These are phyloP conservation scores for Zaprionus vittiger DNA, from an alignment of 1,140 invertebrate genomes.

Conservation along the genomic window DNA sequence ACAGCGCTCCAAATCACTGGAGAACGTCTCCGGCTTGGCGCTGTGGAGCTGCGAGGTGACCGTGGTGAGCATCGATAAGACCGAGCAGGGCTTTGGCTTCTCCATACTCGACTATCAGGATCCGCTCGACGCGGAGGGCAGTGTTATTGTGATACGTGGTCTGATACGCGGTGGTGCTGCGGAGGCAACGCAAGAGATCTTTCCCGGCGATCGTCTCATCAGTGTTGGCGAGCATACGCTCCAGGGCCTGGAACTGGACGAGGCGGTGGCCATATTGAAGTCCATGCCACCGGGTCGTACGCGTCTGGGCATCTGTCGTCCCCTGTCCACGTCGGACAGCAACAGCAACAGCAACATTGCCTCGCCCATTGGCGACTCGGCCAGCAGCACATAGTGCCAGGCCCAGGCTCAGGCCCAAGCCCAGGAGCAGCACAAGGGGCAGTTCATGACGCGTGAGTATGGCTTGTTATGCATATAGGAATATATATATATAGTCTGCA, in stretches of 20 bases:
- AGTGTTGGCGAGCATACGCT: slow-evolving; percentile 94
- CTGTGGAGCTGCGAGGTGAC: slow-evolving; percentile 97
- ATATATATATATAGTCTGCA: too few relatives aligned
- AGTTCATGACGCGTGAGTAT: slow-evolving; percentile 68
- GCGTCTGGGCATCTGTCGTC: slow-evolving; percentile 93
- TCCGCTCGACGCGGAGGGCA: slow-evolving; percentile 93
- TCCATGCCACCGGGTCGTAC: slow-evolving; percentile 93
- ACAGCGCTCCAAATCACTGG: slow-evolving; percentile 91
- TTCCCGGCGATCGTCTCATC: slow-evolving; percentile 95
- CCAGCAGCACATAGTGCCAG: slow-evolving; percentile 82
- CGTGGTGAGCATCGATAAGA: slow-evolving; percentile 94
- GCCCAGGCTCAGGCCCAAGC: not conserved
- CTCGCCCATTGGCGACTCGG: slow-evolving; percentile 75
- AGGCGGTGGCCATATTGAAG: slow-evolving; percentile 95
- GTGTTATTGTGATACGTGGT: slow-evolving; percentile 97
- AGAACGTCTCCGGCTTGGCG: slow-evolving; percentile 94
- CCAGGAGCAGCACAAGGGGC: not conserved
- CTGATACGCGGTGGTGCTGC: slow-evolving; percentile 96
- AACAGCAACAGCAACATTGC: slow-evolving; percentile 83
- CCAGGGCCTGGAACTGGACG: slow-evolving; percentile 94
- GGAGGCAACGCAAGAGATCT: slow-evolving; percentile 93
- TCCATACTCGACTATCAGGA: slow-evolving; percentile 98
- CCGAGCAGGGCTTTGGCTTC: slow-evolving; percentile 96
- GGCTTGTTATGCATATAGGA: not conserved
- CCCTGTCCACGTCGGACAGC: slow-evolving; percentile 87